Conservation (phyloP, 2,113 vertebrate species). For the Archilochus colubris region DNA sequence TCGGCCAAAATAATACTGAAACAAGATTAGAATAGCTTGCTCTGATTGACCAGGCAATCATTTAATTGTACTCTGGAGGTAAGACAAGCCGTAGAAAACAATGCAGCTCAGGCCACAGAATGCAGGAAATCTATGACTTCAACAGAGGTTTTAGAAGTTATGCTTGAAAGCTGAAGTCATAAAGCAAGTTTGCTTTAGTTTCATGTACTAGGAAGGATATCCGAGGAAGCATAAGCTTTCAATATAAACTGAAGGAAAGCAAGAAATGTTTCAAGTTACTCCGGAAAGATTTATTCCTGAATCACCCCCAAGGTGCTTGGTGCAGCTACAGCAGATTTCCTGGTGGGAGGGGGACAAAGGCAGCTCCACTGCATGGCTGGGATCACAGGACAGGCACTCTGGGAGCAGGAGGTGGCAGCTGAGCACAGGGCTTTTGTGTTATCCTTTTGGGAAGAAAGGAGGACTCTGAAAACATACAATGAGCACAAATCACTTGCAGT, state of each 20-base stretch:
- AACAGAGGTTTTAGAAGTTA: neutral
- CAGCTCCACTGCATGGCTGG: neutral
- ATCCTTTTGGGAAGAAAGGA: neutral
- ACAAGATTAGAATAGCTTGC: neutral
- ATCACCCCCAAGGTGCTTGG: neutral
- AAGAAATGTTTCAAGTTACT: neutral
- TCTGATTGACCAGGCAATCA: slow-evolving; percentile 7
- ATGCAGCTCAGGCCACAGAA: neutral
- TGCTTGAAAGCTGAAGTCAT: neutral
- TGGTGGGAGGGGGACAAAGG: neutral
- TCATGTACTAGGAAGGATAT: neutral
- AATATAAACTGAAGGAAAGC: neutral
- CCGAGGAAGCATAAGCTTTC: neutral
- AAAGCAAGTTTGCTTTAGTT: neutral
- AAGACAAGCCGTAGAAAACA: neutral
- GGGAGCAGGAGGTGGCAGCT: neutral
- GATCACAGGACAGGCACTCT: neutral
- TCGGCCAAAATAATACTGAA: neutral
- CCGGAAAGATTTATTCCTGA: neutral
- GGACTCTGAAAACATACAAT: neutral
- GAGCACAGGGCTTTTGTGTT: accelerated
- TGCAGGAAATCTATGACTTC: neutral
- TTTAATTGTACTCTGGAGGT: neutral
- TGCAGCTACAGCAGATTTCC: neutral
- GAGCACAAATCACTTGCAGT: neutral